phyloP scores from a whole-genome alignment of 2,113 vertebrate species.

The Sterna hirundo region DNA sequence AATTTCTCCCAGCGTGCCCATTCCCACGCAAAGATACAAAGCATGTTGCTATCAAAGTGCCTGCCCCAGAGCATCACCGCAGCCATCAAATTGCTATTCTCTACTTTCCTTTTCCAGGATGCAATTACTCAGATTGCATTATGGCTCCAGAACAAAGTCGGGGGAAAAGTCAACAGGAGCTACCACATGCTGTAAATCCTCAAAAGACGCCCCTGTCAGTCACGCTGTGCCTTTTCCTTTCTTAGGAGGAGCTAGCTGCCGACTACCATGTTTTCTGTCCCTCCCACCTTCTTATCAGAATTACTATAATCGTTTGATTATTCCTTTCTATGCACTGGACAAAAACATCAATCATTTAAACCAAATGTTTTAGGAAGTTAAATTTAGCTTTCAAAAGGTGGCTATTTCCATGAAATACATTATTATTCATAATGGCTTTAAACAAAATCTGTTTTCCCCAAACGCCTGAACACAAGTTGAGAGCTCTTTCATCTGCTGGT shows the following conservation, averaged over 20 bases:
- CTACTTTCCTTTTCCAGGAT: background rate
- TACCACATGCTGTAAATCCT: background rate
- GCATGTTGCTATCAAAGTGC: background rate
- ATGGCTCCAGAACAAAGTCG: background rate
- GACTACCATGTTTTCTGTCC: background rate
- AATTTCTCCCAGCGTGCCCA: background rate
- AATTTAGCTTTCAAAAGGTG: constrained; percentile 16
- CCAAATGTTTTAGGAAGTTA: constrained; percentile 37
- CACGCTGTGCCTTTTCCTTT: background rate
- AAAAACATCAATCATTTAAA: constrained; percentile 44
- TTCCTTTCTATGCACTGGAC: background rate
- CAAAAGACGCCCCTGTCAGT: background rate
- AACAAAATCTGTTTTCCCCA: constrained; percentile 11
- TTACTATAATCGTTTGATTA: constrained; percentile 47
- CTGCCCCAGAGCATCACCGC: background rate
- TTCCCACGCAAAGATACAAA: background rate
- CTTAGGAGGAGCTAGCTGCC: background rate
- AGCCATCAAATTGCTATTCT: background rate
- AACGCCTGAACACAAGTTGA: background rate
- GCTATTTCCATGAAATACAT: constrained; percentile 41
- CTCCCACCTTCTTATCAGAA: constrained; percentile 6
- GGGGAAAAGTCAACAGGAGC: background rate
- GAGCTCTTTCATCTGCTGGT: constrained; percentile 29
- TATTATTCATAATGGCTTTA: constrained; percentile 26
- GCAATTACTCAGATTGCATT: constrained; percentile 9